Evolutionary conservation across 2,888 invertebrate genomes (phyloP), one percentile per base, ranked within the genome.

Genomic region (Drosophila cyrtoloma): DNA sequence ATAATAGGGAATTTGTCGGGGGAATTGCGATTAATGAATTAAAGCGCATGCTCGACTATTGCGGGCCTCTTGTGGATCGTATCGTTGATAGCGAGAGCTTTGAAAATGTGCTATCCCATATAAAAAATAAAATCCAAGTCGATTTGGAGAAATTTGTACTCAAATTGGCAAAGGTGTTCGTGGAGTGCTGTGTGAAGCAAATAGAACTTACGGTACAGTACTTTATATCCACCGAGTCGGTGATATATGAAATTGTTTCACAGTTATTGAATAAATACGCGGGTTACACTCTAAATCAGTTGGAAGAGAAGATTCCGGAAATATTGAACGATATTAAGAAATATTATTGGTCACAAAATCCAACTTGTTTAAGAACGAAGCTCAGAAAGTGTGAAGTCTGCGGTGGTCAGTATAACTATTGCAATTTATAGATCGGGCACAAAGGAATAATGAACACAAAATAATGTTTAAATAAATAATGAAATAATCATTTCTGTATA

Each of bases 221-320:
- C 30, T 83, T 50, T 50, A 84, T 92, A 26, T 51, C 84, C 3
- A 74, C 91, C 1, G 92, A 92, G 70, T 81, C 82, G 10, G 79
- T 92, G 39, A 67, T 92, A 5, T 88, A 71, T 59, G 67, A 65
- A 26, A 83, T 91, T 5, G 32, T 88, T 10, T 61, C 1, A 72
- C 33, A 12, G 12, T 33, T 90, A 32, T 16, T 82, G 51, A 19
- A 64, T 0, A 63, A 80, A 0, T 89, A 69, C 28, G 0, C 7
- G 0, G 0, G 22, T 0, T 7, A 32, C 6, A 22, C 33, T 1
- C 3, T 16, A 12, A 26, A 39, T 5, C 26, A 44, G n/a, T 35
- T 92, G 7, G 12, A 39, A 1, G 0, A 6, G 0, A 53, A 30
- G 35, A 42, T 59, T 0, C 0, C 12, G 1, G 59, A 80, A 0